A percentile compares a stretch with the other conserved stretches of the same genome.
phyloP scores from a whole-genome alignment of 2,113 vertebrate genomes.

The Gallinago undulata region DNA sequence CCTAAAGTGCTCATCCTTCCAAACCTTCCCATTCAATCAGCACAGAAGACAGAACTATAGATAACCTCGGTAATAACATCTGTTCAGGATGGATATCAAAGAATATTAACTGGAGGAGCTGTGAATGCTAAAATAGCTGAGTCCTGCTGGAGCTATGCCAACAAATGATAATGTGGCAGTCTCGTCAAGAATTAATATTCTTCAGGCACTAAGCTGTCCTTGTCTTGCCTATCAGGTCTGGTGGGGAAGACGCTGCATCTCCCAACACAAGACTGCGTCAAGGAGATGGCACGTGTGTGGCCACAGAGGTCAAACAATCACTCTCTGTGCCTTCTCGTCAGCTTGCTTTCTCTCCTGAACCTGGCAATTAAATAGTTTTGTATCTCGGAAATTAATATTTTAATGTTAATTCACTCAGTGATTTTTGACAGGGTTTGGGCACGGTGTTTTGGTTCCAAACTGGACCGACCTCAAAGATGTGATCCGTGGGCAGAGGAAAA shows the following conservation, averaged over 20 bases:
- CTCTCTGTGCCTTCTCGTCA: background rate
- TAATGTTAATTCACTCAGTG: background rate
- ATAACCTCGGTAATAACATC: slow-evolving; percentile 36
- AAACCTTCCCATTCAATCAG: background rate
- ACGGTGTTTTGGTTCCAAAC: background rate
- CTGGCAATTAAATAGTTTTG: background rate
- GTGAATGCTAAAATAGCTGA: slow-evolving; percentile 34
- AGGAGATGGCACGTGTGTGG: fast-evolving
- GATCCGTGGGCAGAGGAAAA: background rate
- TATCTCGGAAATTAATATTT: background rate
- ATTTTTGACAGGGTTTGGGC: background rate
- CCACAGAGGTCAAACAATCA: background rate
- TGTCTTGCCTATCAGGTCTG: background rate
- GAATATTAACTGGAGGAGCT: slow-evolving; percentile 36
- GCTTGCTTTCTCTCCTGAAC: background rate
- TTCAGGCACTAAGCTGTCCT: background rate
- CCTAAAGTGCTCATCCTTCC: background rate
- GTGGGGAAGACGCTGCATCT: background rate
- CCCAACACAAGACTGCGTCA: background rate
- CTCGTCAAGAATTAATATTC: slow-evolving; percentile 43
- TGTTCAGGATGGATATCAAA: slow-evolving; percentile 45
- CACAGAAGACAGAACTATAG: slow-evolving; percentile 14
- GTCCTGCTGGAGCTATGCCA: slow-evolving; percentile 42
- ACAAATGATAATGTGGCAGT: slow-evolving; percentile 26
- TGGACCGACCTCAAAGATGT: fast-evolving